These are phyloP conservation scores for Rynchops niger DNA, from an alignment of 2,113 vertebrate genomes.

Conservation along the genomic window DNA sequence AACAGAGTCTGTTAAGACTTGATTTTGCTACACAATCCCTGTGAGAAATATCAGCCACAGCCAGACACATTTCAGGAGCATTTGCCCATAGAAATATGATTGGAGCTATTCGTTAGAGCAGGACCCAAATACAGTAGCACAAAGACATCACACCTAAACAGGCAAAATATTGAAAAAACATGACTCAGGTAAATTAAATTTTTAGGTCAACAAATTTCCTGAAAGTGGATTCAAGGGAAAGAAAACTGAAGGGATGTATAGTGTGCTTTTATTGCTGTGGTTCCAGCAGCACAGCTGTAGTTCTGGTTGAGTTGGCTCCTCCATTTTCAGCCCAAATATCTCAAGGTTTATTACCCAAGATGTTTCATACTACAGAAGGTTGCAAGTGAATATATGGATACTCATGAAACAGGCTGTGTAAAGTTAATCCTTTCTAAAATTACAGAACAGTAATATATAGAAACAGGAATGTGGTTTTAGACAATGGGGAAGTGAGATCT, in stretches of 20 bases:
- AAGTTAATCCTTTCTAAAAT: neutral
- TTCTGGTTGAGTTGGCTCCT: neutral
- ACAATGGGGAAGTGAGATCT: neutral
- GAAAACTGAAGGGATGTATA: neutral
- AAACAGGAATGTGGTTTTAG: neutral
- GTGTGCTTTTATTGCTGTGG: neutral
- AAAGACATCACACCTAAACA: neutral
- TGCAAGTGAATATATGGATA: neutral
- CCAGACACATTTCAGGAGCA: neutral
- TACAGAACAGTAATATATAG: neutral
- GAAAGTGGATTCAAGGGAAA: neutral
- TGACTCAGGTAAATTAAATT: neutral
- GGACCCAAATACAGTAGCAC: neutral
- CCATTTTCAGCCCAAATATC: neutral
- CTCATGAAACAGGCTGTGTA: neutral
- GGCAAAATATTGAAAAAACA: neutral
- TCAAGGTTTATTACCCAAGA: neutral
- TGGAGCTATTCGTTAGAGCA: neutral
- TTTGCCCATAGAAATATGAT: neutral
- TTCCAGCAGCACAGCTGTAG: neutral
- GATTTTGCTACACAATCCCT: neutral
- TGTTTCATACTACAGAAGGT: neutral
- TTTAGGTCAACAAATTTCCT: neutral
- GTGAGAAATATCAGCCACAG: neutral
- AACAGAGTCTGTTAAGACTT: neutral